Base-by-base conservation (phyloP, 2,888 invertebrate species). In the Spodoptera littoralis region DNA sequence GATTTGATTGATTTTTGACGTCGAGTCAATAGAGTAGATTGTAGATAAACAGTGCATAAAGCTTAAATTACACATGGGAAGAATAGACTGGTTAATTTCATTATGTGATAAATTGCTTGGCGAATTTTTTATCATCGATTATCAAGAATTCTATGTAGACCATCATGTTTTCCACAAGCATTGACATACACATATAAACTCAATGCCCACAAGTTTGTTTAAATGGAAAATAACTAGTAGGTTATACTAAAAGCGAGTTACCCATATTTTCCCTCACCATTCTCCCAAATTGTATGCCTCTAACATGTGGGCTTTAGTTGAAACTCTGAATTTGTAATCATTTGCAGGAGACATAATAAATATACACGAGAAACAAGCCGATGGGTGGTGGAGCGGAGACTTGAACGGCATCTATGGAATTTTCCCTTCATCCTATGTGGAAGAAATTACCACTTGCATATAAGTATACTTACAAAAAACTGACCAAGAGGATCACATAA, bases 331-430 rank as follows among this genome's bases (percentile, higher is more conserved):
- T 44, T 45, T 67, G 30, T 57, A 27, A 27, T 36, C 12, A 54
- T 72, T 85, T 83, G 0, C 96, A 94, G 98, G 98, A 73, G 98
- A 99, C 88, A 93, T 98, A 52, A 97, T 99, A 79, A 97, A 97
- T 79, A 97, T 99, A 44, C 98, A 98, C 87, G 97, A 97, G 82
- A 98, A 98, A 85, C 98, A 98, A 88, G 97, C 97, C 42, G 98
- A 98, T 84, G 98, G 98, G 44, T 99, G 99, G 99, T 99, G 98
- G 98, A 95, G 98, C 63, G 99, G 98, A 3, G 98, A 98, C 82
- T 95, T 98, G 62, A 96, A 96, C 82, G 98, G 98, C 48, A 96
- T 96, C 70, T 96, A 97, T 69, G 99, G 99, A 30, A 98, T 98
- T 79, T 99, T 99, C 85, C 99, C 99, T 0, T 98, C 98, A 0